Base-by-base conservation (phyloP, 2,888 invertebrate species). In the Tanaodytes sp. region DNA sequence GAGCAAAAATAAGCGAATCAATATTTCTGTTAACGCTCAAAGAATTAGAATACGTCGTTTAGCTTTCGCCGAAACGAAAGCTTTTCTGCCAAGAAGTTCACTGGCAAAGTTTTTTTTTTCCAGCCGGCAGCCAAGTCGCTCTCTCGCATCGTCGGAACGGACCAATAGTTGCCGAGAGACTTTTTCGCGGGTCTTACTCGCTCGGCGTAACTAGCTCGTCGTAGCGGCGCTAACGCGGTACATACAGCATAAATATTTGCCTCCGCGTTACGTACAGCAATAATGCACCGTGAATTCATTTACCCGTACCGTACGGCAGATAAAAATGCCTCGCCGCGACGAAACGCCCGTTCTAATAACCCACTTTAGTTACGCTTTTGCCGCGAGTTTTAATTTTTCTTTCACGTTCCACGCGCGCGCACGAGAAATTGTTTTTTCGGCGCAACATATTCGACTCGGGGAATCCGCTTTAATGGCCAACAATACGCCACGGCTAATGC, bases 1-100 rank as follows among this genome's bases (percentile, higher is more conserved):
- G n/a, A n/a, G 31, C 57, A 57, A 64, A 57, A 65, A 57, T 65
- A 45, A 51, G 45, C 52, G 45, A 42, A 42, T 59, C 48, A 46
- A 46, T 58, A 59, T 59, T 59, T 66, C 54, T 48, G 58, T 65
- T 52, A 52, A 52, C 33, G 61, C 37, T 27, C 16, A 46, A 48
- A 54, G 59, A 46, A 66, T 66, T 66, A 66, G 59, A 54, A 42
- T 59, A 52, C 59, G 48, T 59, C 58, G 59, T 66, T 59, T 59
- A 66, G 23, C 40, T 52, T 54, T 66, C 40, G 39, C 20, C n/a
- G 46, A 14, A 42, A 42, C 36, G 39, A 54, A 59, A 66, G 66
- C 66, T 66, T 66, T 66, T 30, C 59, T 59, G 48, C 66, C 42
- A 66, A 54, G 54, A 46, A 65, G 54, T 39, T n/a, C n/a, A 61